These are phyloP conservation scores for Siphonodentalium dalli DNA, from an alignment of 2,888 invertebrate species.

Conservation along the genomic window DNA sequence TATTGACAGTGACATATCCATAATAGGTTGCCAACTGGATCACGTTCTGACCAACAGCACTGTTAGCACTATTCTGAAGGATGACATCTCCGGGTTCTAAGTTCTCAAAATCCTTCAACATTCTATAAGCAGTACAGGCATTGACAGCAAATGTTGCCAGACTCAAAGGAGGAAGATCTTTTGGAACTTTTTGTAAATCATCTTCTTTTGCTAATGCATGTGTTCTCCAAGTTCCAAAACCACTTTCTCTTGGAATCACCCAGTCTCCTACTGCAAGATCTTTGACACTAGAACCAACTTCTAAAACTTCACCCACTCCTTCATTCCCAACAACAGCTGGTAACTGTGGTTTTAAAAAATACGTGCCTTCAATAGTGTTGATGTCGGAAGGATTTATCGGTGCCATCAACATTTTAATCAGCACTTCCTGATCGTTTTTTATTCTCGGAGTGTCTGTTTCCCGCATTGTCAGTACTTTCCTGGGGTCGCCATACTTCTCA, in stretches of 20 bases:
- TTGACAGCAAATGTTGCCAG: slow-evolving; percentile 92
- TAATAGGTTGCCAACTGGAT: slow-evolving; percentile 79
- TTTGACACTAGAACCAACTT: slow-evolving; percentile 72
- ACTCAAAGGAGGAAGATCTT: slow-evolving; percentile 68
- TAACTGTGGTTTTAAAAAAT: slow-evolving; percentile 77
- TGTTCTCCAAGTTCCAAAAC: slow-evolving; percentile 87
- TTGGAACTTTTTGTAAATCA: slow-evolving; percentile 67
- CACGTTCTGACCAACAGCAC: slow-evolving; percentile 90
- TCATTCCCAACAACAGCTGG: slow-evolving; percentile 95
- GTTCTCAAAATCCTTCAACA: slow-evolving; percentile 86
- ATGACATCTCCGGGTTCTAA: slow-evolving; percentile 80
- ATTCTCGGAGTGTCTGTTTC: slow-evolving; percentile 17
- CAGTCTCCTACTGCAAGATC: slow-evolving; percentile 76
- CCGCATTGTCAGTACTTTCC: slow-evolving; percentile 74
- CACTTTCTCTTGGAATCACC: slow-evolving; percentile 79
- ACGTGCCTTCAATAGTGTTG: slow-evolving; percentile 90
- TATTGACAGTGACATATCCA: slow-evolving; percentile 79
- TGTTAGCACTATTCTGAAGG: slow-evolving; percentile 96
- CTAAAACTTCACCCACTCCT: slow-evolving; percentile 85
- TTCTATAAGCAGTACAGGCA: slow-evolving; percentile 94
- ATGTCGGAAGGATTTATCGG: slow-evolving; percentile 98
- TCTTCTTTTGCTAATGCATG: slow-evolving; percentile 72
- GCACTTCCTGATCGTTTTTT: slow-evolving; percentile 31
- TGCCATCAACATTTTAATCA: slow-evolving; percentile 72
- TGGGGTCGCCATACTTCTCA: slow-evolving; percentile 82